A percentile compares a stretch with the other conserved stretches of the same genome.
Evolutionary conservation across 1,140 invertebrate species (phyloP).

Genomic region (Macrotrachela quadricornifera): DNA sequence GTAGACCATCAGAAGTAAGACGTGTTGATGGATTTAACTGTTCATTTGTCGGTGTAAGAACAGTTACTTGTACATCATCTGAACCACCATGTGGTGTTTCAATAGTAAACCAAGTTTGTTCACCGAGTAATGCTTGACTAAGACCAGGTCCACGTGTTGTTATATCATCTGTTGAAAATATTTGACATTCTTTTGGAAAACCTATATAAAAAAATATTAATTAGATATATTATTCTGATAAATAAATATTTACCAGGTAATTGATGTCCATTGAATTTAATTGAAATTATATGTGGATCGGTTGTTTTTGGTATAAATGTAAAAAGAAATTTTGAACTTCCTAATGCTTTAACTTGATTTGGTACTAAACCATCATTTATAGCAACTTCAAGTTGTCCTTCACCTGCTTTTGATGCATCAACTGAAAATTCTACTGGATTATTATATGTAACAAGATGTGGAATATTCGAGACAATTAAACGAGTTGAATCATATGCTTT

Average conservation of each 20-base stretch:
- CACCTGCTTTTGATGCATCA: constrained; percentile 75
- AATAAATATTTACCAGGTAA: constrained; percentile 40
- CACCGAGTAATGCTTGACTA: not conserved
- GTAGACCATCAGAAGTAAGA: constrained; percentile 33
- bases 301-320: constrained; percentile 78
- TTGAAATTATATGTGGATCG: constrained; percentile 79
- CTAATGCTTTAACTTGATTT: constrained; percentile 8
- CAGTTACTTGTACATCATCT: not conserved
- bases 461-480: constrained; percentile 2
- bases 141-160: not conserved
- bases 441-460: not conserved
- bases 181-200: no score
- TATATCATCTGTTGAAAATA: no score
- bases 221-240: not conserved
- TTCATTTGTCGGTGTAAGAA: not conserved
- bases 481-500: constrained; percentile 3
- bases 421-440: constrained; percentile 39
- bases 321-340: constrained; percentile 10
- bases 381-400: constrained; percentile 20
- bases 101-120: not conserved
- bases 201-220: no score
- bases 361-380: constrained; percentile 6
- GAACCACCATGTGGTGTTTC: not conserved
- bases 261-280: constrained; percentile 89
- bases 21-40: not conserved